Base-by-base conservation (phyloP, 2,113 vertebrate species). In the Dendropsophus ebraccatus region DNA sequence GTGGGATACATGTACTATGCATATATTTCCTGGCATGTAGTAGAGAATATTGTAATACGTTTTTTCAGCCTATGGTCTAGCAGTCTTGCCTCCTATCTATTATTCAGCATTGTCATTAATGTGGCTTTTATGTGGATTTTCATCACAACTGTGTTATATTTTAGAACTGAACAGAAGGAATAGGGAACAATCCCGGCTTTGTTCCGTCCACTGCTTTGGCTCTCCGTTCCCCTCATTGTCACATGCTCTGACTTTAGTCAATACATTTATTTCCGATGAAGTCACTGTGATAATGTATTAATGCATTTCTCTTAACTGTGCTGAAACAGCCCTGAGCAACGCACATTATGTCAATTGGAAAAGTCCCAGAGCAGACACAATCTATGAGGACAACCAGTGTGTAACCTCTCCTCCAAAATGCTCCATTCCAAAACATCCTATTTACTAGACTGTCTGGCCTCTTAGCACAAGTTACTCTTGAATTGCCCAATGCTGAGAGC, bases 211-310 rank as follows among this genome's bases (percentile, higher is more conserved):
- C 76, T 19, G 12, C 41, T 79, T 58, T 58, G 52, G 30, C 76
- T 21, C 23, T 37, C 30, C 10, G 4, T 58, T 52, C 11, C 78
- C 13, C 78, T 62, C 35, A 19, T 47, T 65, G 56, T 65, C 37
- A 47, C 35, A 35, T 58, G 52, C 32, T 45, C 70, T 83, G 69
- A 52, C 50, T 74, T 73, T 74, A 74, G 70, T 83, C 82, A 74
- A 83, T 83, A 83, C 50, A 54, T 74, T 72, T 74, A 74, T 74
- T 83, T 58, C 50, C 82, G 16, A 58, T 83, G 52, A 74, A 83
- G 65, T 30, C 82, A 83, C 50, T 74, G 82, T 60, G 69, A 52
- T 74, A 83, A 83, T 83, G 82, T 74, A 74, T 83, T 83, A 83
- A 83, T 83, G 82, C 69, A 74, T 83, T 83, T 73, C 69, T 52